These are phyloP conservation scores for Drosophila sp. DNA, from an alignment of 1,140 invertebrate genomes.

Conservation along the genomic window DNA sequence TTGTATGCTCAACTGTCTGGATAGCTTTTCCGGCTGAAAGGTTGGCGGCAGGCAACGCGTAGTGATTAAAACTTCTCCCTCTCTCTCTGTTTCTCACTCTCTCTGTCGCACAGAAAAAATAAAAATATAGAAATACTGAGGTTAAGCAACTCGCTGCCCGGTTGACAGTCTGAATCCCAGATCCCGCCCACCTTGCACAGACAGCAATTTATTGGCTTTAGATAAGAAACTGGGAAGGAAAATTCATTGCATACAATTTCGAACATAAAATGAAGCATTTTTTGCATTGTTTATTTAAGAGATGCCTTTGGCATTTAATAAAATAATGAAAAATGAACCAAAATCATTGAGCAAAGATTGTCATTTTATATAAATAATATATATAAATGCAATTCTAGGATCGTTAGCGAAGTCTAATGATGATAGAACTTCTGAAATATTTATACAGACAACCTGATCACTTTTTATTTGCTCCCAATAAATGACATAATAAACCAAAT, in stretches of 20 bases:
- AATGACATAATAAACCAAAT: too few relatives aligned
- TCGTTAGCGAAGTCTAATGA: too few relatives aligned
- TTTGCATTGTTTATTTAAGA: too few relatives aligned
- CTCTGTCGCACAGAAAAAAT: conserved; percentile 4
- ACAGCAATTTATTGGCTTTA: conserved; percentile 53
- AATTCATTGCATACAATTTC: conserved; percentile 1
- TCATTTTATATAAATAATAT: too few relatives aligned
- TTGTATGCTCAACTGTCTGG: conserved; percentile 58
- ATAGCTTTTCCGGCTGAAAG: conserved; percentile 1
- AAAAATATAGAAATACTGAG: conserved; percentile 22
- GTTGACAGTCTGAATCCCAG: conserved; percentile 43
- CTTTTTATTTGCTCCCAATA: too few relatives aligned
- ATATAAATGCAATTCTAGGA: too few relatives aligned
- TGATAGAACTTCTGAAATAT: too few relatives aligned
- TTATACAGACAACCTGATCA: too few relatives aligned
- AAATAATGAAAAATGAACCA: too few relatives aligned
- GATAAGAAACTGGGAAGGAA: conserved; percentile 30
- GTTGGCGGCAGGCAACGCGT: neutral
- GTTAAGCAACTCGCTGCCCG: conserved; percentile 54
- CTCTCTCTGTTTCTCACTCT: neutral
- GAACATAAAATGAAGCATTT: too few relatives aligned
- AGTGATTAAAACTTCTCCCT: conserved; percentile 28
- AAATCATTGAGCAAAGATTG: too few relatives aligned
- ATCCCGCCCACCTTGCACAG: conserved; percentile 22
- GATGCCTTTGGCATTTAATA: too few relatives aligned